These are phyloP conservation scores for Pollenia angustigena DNA, from an alignment of 2,888 invertebrate species.

Conservation along the genomic window DNA sequence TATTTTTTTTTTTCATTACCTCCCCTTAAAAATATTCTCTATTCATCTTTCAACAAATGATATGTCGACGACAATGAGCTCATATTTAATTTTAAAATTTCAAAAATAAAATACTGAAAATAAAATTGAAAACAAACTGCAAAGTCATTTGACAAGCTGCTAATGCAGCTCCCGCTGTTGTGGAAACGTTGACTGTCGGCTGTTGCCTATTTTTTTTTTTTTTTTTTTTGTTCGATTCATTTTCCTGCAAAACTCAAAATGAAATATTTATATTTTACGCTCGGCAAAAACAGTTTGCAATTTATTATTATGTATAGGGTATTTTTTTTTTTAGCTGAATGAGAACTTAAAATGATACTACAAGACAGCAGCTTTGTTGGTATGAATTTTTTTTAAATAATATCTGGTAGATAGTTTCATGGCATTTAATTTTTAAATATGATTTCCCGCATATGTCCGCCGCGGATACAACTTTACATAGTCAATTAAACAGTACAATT, in stretches of 20 bases:
- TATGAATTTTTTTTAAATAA: too few species aligned
- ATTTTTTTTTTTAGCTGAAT: too few species aligned
- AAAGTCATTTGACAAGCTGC: conserved; percentile 83
- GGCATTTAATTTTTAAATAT: too few species aligned
- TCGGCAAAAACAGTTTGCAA: neutral
- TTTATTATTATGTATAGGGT: neutral
- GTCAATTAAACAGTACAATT: too few species aligned
- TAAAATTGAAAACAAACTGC: conserved; percentile 77
- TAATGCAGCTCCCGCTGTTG: conserved; percentile 83
- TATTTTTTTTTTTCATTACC: neutral
- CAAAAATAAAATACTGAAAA: conserved; percentile 15
- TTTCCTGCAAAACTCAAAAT: conserved; percentile 5
- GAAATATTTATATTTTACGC: conserved; percentile 4
- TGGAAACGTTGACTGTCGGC: conserved; percentile 79
- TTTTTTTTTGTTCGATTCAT: conserved; percentile 63
- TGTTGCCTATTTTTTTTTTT: conserved; percentile 79
- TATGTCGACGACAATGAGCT: conserved; percentile 77
- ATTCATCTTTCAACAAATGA: conserved; percentile 45
- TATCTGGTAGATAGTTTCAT: too few species aligned
- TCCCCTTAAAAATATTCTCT: neutral
- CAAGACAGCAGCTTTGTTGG: too few species aligned
- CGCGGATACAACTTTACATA: too few species aligned
- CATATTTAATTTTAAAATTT: conserved; percentile 81
- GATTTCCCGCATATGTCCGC: too few species aligned
- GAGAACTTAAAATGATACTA: too few species aligned